Conservation (phyloP, 2,113 vertebrate species). For the Rhynchopsitta pachyrhyncha region DNA sequence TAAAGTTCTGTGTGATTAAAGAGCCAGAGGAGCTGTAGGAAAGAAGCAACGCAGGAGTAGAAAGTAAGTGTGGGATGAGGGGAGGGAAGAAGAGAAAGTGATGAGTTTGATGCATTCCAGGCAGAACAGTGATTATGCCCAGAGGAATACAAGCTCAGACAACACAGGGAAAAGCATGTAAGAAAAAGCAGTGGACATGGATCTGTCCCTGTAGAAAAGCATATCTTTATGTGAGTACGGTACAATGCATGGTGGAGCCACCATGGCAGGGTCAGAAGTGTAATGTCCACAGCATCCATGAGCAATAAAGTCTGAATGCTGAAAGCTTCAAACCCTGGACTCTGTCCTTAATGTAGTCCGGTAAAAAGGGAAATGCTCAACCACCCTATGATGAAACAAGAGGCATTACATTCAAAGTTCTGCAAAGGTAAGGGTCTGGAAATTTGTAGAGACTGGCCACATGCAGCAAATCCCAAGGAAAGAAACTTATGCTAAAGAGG, state of each 20-base stretch:
- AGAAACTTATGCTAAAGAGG: background rate
- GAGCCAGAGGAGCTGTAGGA: background rate
- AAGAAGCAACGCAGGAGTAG: background rate
- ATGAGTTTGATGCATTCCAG: background rate
- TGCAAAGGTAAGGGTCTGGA: background rate
- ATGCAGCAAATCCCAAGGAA: background rate
- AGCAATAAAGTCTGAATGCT: background rate
- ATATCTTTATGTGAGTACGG: background rate
- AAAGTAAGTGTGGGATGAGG: background rate
- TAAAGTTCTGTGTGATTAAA: background rate
- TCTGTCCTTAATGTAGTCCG: background rate
- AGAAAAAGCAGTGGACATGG: background rate
- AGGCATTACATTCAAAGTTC: background rate
- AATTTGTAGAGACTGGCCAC: background rate
- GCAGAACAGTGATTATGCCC: background rate
- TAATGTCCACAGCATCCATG: background rate
- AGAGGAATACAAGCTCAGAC: background rate
- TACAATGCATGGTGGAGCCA: background rate
- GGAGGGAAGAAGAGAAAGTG: background rate
- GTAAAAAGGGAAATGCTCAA: background rate
- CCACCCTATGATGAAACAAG: background rate
- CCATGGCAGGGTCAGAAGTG: rapidly evolving
- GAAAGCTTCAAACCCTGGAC: background rate
- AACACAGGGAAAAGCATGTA: background rate
- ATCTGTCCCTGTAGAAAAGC: background rate